Evolutionary conservation across 2,113 vertebrate genomes (phyloP).

Genomic region (Malurus alboscapulatus): DNA sequence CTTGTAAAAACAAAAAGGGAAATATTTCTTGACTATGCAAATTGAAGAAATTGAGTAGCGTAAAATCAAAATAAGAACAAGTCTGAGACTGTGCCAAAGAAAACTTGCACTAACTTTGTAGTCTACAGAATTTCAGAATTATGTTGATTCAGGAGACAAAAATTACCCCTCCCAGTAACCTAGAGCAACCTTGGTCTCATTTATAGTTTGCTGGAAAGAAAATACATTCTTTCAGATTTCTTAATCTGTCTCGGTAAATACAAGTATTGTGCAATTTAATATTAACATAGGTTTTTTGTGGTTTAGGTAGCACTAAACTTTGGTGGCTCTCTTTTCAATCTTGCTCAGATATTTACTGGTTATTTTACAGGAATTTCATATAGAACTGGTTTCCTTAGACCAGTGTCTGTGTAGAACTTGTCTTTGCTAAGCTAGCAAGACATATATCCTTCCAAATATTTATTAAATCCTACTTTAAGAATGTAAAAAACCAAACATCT

Average conservation of each 20-base stretch:
- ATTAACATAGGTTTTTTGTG: background rate
- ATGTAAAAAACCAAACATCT: background rate
- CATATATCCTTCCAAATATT: background rate
- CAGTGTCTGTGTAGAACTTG: background rate
- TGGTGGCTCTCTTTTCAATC: background rate
- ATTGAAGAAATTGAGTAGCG: background rate
- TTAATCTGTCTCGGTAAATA: conserved; percentile 1
- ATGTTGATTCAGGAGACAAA: conserved; percentile 36
- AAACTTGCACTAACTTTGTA: conserved; percentile 16
- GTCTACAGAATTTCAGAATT: conserved; percentile 39
- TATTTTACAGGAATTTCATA: background rate
- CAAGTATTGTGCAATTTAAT: background rate
- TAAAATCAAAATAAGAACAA: conserved; percentile 47
- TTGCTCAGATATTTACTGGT: background rate
- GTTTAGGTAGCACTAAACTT: background rate
- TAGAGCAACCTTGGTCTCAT: conserved; percentile 6
- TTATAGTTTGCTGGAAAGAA: conserved; percentile 26
- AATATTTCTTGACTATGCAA: conserved; percentile 43
- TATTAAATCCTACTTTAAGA: background rate
- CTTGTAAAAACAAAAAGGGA: conserved; percentile 5
- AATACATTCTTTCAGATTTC: conserved; percentile 29
- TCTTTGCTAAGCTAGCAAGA: background rate
- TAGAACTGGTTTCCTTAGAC: background rate
- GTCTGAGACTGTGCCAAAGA: conserved; percentile 14
- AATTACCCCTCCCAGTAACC: conserved; percentile 38